Evolutionary conservation across 2,113 vertebrate species (phyloP), one percentile per base, ranked within the genome.

Genomic region (Amphiprion percula): DNA sequence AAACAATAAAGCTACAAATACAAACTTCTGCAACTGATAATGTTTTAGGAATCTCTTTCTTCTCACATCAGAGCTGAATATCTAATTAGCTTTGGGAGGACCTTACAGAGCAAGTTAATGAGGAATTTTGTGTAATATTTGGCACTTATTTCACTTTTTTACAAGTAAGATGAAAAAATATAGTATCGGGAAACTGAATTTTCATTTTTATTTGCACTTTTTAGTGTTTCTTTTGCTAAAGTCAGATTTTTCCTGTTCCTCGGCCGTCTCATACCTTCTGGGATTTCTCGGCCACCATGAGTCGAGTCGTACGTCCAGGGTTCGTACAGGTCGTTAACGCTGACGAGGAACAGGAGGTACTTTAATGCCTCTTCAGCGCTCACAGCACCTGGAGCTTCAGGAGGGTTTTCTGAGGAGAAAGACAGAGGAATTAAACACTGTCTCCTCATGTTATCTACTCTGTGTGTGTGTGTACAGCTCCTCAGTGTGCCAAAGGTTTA

Each of bases 251-350:
- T 26, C 26, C 16, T 23, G 24, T 44, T 54, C 41, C 30, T 37
- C 17, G 5, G 10, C 1, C 0, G 3, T 68, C n/a, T 58, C 2
- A 19, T 65, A 95, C 98, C 97, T 99, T 99, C 86, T 99, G 98
- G 33, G 98, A 99, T 86, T 97, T 99, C 90, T 99, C 97, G 0
- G 97, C 98, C 78, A 99, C 98, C 98, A 99, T 99, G 87, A 99
- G 72, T n/a, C n/a, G n/a, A 99, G 92, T 99, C 96, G 0, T 99
- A 99, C 0, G 96, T 99, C 37, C 98, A 98, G 93, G 97, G 95
- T 68, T 99, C 95, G 21, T 98, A 99, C 26, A 99, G 89, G 73
- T 99, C 97, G 83, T 96, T 97, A 59, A 99, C 97, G 33, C 99
- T 96, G 53, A 99, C 97, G 75, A 99, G 94, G 87, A 98, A 97